Evolutionary conservation across 2,888 invertebrate genomes (phyloP), one percentile per base, ranked within the genome.

Genomic region (Drosophila mimica): DNA sequence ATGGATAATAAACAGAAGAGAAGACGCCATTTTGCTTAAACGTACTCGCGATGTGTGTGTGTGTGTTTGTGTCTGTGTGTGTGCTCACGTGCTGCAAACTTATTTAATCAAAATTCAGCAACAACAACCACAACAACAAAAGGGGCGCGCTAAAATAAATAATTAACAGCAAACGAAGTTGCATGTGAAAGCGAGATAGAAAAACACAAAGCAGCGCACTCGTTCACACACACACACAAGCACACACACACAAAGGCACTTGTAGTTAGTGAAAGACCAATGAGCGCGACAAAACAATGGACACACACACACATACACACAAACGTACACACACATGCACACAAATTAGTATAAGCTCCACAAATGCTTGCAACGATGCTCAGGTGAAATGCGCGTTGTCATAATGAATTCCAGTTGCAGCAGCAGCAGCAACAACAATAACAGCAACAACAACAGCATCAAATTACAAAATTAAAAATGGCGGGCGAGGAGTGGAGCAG

Each of bases 381-480:
- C 86, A 85, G 86, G 83, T 88, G 88, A 86, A 82, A 63, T 38
- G 38, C 74, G 70, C 71, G 86, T 76, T 84, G 80, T 69, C 78
- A 83, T 83, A 82, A 88, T 88, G 77, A 86, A 77, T 83, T 79
- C 68, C 81, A 68, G 58, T 46, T 49, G 57, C 66, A 73, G 68
- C 62, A 69, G 34, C 57, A 70, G 51, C 70, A 68, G 20, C 49
- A 53, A 17, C 51, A 65, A 53, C 52, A 71, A 34, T 70, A 83
- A 79, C 81, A 72, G 38, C 72, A 83, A 79, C 81, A 77, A 62
- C 83, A 75, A 65, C 85, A 81, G 70, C 91, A 91, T 91, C 84
- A 91, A 90, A 90, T 91, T 91, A 91, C 91, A 91, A 89, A 91
- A 90, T 91, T 91, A 87, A 91, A 91, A 91, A 92, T 92, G 91